Evolutionary conservation across 1,140 invertebrate genomes (phyloP).

Genomic region (Caenorhabditis latens): DNA sequence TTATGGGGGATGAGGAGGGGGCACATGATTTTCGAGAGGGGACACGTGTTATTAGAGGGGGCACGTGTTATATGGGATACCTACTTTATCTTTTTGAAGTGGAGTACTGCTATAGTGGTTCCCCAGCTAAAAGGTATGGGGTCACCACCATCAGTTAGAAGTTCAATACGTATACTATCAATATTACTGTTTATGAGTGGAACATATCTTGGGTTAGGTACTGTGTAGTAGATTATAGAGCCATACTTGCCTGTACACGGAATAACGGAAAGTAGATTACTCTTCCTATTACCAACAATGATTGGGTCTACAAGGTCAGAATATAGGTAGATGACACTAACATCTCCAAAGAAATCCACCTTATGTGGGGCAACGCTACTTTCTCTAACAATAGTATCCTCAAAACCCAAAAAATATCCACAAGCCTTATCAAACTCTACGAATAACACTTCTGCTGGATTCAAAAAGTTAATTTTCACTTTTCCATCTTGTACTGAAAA

Average conservation of each 20-base stretch:
- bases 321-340: neutral
- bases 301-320: neutral
- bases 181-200: neutral
- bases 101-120: neutral
- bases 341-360: neutral
- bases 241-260: neutral
- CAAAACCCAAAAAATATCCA: neutral
- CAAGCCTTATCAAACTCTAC: neutral
- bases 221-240: neutral
- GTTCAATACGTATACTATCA: neutral
- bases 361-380: neutral
- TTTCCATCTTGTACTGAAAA: neutral
- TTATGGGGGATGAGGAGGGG: too few relatives aligned
- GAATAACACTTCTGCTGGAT: neutral
- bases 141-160: neutral
- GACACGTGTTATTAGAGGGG: neutral
- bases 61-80: neutral
- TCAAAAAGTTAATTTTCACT: neutral
- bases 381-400: neutral
- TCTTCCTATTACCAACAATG: neutral
- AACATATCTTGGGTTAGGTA: neutral
- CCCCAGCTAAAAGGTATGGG: neutral
- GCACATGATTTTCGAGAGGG: too few relatives aligned
- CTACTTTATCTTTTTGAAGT: neutral
- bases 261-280: neutral